Conservation (phyloP, 2,888 invertebrate genomes). For the Agonopterix subpropinquella region DNA sequence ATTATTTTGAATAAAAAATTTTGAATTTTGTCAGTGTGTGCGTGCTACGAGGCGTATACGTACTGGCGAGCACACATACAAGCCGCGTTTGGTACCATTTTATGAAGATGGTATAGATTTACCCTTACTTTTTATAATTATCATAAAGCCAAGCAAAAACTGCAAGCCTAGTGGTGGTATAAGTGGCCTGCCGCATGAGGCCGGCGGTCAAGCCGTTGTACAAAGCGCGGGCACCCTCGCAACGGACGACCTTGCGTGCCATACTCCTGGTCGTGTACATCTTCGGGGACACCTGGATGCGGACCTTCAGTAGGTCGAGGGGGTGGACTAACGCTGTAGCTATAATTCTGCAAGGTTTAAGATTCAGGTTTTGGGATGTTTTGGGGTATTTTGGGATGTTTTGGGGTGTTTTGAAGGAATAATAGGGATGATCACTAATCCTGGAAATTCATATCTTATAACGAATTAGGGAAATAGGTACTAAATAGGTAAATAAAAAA, state of each 20-base stretch:
- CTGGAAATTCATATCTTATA: too few species aligned
- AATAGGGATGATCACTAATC: too few species aligned
- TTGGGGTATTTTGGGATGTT: too few species aligned
- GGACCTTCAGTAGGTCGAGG: conserved; percentile 94
- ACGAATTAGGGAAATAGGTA: too few species aligned
- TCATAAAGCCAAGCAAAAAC: conserved; percentile 92
- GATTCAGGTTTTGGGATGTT: too few species aligned
- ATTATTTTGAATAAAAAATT: too few species aligned
- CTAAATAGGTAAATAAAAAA: too few species aligned
- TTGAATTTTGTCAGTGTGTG: too few species aligned
- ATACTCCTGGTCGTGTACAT: conserved; percentile 82
- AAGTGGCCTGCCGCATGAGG: conserved; percentile 93
- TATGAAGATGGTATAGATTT: not conserved
- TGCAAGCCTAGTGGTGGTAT: conserved; percentile 94
- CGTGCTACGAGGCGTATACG: too few species aligned
- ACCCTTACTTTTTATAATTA: conserved; percentile 66
- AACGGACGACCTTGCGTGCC: conserved; percentile 80
- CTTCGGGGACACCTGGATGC: conserved; percentile 92
- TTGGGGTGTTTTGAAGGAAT: too few species aligned
- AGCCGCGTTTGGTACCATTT: too few species aligned
- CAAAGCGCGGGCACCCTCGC: conserved; percentile 88
- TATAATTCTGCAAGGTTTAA: conserved; percentile 81
- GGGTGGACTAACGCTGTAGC: conserved; percentile 96
- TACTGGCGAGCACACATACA: too few species aligned
- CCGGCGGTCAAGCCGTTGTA: conserved; percentile 94